Evolutionary conservation across 2,888 invertebrate genomes (phyloP).

Genomic region (Drosophila merina): DNA sequence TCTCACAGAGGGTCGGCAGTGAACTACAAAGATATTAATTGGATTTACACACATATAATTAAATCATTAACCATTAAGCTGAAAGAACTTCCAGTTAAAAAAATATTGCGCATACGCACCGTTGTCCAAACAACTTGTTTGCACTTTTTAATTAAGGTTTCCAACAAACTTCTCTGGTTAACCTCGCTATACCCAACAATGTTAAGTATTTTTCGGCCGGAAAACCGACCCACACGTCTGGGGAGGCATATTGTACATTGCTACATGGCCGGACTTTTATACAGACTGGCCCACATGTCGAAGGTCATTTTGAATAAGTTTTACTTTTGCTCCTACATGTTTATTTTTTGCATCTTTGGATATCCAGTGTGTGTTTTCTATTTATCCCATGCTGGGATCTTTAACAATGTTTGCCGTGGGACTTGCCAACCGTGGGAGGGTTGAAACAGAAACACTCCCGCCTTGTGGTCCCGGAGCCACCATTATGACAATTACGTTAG

Average conservation of each 20-base stretch:
- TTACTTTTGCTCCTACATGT: conserved; percentile 40
- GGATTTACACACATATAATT: no score
- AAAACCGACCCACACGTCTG: conserved; percentile 28
- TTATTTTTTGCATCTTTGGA: conserved; percentile 19
- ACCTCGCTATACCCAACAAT: conserved; percentile 48
- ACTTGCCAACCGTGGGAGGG: conserved; percentile 35
- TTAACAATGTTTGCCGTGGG: conserved; percentile 55
- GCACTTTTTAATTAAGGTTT: not conserved
- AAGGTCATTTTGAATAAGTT: conserved; percentile 77
- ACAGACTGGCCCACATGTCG: conserved; percentile 48
- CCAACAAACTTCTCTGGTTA: not conserved
- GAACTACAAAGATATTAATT: no score
- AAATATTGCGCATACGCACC: conserved; percentile 4
- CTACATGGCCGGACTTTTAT: conserved; percentile 54
- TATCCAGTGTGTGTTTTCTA: conserved; percentile 5
- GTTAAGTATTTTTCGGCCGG: conserved; percentile 57
- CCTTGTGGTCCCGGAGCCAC: conserved; percentile 20
- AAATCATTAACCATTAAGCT: no score
- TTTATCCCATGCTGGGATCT: conserved; percentile 20
- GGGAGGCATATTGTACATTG: conserved; percentile 38
- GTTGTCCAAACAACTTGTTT: not conserved
- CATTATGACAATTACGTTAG: conserved; percentile 76
- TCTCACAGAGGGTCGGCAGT: conserved; percentile 3
- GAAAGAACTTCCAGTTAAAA: no score
- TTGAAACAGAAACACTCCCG: conserved; percentile 31